phyloP scores from a whole-genome alignment of 2,113 vertebrate species.

The Calidris pygmaea region DNA sequence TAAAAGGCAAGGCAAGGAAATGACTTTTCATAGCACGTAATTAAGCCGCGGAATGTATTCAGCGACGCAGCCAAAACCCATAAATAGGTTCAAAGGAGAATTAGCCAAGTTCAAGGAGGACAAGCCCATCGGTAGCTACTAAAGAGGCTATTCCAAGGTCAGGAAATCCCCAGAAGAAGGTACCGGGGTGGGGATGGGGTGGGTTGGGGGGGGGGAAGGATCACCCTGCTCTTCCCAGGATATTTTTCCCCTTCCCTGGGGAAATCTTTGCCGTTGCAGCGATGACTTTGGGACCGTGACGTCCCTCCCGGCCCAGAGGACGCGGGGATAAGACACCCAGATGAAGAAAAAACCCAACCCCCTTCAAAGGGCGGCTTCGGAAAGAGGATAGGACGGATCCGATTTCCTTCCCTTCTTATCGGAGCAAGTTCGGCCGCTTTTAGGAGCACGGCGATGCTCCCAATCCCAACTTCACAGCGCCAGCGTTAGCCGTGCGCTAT shows the following conservation, averaged over 20 bases:
- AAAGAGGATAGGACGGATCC: not conserved
- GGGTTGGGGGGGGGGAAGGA: too few relatives aligned
- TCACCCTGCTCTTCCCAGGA: not conserved
- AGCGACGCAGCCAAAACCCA: not conserved
- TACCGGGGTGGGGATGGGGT: not conserved
- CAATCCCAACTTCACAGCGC: not conserved
- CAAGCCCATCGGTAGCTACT: not conserved
- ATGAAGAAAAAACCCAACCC: not conserved
- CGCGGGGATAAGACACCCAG: not conserved
- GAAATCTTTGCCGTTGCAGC: fast-evolving
- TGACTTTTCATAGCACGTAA: not conserved
- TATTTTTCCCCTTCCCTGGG: fast-evolving
- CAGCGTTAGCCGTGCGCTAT: not conserved
- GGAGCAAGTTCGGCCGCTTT: not conserved
- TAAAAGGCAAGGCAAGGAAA: not conserved
- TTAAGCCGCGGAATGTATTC: not conserved
- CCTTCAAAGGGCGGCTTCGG: not conserved
- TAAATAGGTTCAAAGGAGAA: not conserved
- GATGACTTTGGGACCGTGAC: not conserved
- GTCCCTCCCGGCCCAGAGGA: not conserved
- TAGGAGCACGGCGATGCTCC: not conserved
- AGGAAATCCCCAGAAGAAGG: not conserved
- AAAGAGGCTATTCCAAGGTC: not conserved
- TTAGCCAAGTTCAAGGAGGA: not conserved
- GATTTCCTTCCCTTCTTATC: not conserved